A percentile compares a stretch with the other conserved stretches of the same genome.
Evolutionary conservation across 2,113 vertebrate genomes (phyloP).

Genomic region (Carettochelys insculpta): DNA sequence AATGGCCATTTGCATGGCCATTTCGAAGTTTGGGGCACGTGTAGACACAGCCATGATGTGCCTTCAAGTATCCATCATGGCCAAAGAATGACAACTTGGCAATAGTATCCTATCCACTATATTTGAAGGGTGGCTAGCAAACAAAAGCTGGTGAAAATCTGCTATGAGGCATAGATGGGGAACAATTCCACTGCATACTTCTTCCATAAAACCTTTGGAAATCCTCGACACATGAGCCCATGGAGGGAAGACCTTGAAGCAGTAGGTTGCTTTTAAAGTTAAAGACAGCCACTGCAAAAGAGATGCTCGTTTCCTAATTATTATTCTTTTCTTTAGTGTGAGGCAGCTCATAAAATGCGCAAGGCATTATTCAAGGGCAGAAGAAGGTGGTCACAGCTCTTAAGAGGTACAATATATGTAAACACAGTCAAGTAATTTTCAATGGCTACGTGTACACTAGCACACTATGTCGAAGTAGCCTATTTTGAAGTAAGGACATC

Average conservation of each 20-base stretch:
- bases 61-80: neutral
- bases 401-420: neutral
- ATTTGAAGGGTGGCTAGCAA: neutral
- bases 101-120: neutral
- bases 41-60: too few relatives aligned
- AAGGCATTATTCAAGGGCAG: neutral
- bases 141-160: neutral
- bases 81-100: neutral
- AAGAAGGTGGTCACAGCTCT: neutral
- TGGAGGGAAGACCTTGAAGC: neutral
- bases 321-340: neutral
- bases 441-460: too few relatives aligned
- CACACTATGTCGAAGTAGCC: too few relatives aligned
- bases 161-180: neutral
- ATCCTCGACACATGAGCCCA: neutral
- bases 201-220: neutral
- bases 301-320: constrained; percentile 1
- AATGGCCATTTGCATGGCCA: too few relatives aligned
- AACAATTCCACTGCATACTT: neutral
- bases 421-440: neutral
- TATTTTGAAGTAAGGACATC: too few relatives aligned
- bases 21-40: too few relatives aligned
- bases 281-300: neutral
- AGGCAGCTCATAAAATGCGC: neutral
- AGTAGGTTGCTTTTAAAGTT: neutral